Conservation (phyloP, 2,113 vertebrate species). For the Pygoscelis antarcticus region DNA sequence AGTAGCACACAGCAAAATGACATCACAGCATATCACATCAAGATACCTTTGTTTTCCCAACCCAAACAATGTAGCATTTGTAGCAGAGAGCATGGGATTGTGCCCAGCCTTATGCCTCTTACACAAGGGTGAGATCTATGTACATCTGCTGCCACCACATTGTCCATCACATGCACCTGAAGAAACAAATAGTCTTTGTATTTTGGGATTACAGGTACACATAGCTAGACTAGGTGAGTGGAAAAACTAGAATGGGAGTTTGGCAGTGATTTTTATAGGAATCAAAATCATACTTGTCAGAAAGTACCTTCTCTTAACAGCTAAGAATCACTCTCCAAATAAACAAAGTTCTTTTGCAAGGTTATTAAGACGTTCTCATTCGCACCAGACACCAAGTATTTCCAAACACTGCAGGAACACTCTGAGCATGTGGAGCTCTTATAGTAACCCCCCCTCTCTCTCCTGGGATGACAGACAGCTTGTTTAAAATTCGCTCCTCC, state of each 20-base stretch:
- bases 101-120: not conserved
- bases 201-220: not conserved
- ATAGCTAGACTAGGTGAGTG: not conserved
- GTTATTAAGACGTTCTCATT: not conserved
- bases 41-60: conserved; percentile 21
- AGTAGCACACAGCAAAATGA: not conserved
- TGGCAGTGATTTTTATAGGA: not conserved
- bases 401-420: not conserved
- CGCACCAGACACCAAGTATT: not conserved
- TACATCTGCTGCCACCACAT: accelerated
- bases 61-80: not conserved
- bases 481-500: not conserved
- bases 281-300: not conserved
- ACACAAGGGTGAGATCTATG: not conserved
- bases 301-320: not conserved
- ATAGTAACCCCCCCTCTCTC: not conserved
- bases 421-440: not conserved
- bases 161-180: not conserved
- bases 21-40: not conserved
- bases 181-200: not conserved
- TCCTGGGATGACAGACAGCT: not conserved
- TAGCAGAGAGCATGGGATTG: not conserved
- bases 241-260: not conserved
- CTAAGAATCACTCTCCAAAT: not conserved
- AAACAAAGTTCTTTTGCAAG: not conserved